Evolutionary conservation across 2,113 vertebrate species (phyloP).

Genomic region (Rissa tridactyla): DNA sequence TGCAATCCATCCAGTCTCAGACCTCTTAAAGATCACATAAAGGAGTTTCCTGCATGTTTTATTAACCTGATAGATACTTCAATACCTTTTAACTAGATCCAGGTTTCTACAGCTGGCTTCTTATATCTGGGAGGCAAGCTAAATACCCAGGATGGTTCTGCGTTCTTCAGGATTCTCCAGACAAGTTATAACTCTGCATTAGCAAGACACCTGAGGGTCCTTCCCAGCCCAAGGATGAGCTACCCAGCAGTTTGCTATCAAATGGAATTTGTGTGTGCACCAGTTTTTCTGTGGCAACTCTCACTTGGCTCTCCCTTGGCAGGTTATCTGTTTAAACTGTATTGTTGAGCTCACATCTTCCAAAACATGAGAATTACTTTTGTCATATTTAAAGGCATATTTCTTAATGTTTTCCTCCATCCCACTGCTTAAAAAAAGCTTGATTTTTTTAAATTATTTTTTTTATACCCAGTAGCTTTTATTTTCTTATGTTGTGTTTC

Average conservation of each 20-base stretch:
- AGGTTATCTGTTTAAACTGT: not conserved
- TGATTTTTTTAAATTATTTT: not conserved
- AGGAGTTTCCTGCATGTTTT: not conserved
- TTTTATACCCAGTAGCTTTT: not conserved
- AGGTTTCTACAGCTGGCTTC: not conserved
- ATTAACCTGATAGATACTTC: not conserved
- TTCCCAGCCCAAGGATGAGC: not conserved
- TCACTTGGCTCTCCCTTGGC: not conserved
- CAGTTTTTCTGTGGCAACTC: not conserved
- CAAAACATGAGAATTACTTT: not conserved
- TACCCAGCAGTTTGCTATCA: not conserved
- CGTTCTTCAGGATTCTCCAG: not conserved
- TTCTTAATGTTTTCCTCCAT: not conserved
- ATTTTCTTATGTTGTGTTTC: not conserved
- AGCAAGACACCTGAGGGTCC: not conserved
- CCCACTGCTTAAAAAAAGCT: not conserved
- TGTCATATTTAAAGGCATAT: not conserved
- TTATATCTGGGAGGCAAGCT: not conserved
- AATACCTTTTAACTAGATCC: not conserved
- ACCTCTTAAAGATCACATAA: not conserved
- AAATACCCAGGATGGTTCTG: not conserved
- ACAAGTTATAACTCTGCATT: not conserved
- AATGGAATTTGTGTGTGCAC: not conserved
- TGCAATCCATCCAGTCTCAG: not conserved
- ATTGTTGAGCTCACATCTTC: not conserved